These are phyloP conservation scores for Amazona vittata DNA, from an alignment of 2,113 vertebrate species.

Conservation along the genomic window DNA sequence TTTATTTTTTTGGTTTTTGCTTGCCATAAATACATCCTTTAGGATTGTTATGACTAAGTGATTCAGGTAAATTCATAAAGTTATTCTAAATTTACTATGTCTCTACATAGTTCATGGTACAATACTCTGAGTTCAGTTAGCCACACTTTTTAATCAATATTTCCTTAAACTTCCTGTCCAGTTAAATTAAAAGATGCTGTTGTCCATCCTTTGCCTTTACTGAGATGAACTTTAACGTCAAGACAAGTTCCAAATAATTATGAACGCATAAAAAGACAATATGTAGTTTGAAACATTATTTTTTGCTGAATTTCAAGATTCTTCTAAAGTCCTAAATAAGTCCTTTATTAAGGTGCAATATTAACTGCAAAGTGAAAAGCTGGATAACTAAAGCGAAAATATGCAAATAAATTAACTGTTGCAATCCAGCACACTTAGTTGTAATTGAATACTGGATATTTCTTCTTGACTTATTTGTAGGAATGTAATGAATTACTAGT, in stretches of 20 bases:
- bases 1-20: not conserved
- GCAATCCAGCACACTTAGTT: not conserved
- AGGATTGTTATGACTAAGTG: not conserved
- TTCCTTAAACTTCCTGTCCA: not conserved
- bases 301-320: not conserved
- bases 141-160: not conserved
- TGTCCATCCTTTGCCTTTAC: not conserved
- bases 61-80: not conserved
- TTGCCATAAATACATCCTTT: not conserved
- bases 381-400: not conserved
- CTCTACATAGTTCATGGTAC: not conserved
- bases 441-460: not conserved
- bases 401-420: slow-evolving; percentile 16
- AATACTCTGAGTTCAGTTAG: not conserved
- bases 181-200: not conserved
- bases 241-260: not conserved
- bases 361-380: not conserved
- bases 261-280: not conserved
- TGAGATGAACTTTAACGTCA: not conserved
- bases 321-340: not conserved
- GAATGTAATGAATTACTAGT: slow-evolving; percentile 15
- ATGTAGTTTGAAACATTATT: not conserved
- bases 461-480: slow-evolving; percentile 30
- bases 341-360: not conserved
- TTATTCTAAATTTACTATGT: not conserved